These are phyloP conservation scores for Nematolebias whitei DNA, from an alignment of 2,113 vertebrate species.

Conservation along the genomic window DNA sequence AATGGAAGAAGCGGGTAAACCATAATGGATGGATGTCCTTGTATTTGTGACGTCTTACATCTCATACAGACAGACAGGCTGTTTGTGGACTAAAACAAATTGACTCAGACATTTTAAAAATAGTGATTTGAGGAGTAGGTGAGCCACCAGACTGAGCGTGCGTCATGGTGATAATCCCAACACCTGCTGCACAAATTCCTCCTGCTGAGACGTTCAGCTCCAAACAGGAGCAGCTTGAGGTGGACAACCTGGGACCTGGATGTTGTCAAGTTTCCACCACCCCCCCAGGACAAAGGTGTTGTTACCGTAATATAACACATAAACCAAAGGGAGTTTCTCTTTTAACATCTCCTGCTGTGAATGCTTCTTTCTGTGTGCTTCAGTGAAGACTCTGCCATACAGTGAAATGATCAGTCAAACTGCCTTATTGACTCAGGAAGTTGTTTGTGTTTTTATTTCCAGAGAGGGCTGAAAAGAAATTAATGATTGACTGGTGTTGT, in stretches of 20 bases:
- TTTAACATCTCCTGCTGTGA: slow-evolving; percentile 53
- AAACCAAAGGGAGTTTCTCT: slow-evolving; percentile 43
- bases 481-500: slow-evolving; percentile 57
- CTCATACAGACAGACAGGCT: too few relatives aligned
- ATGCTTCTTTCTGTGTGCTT: slow-evolving; percentile 10
- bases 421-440: slow-evolving; percentile 9
- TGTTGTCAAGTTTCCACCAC: slow-evolving; percentile 58
- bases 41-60: too few relatives aligned
- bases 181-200: slow-evolving; percentile 55
- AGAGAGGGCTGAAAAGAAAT: slow-evolving; percentile 13
- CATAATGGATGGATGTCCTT: too few relatives aligned
- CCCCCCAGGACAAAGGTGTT: slow-evolving; percentile 67
- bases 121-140: slow-evolving; percentile 14
- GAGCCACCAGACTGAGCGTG: slow-evolving; percentile 20
- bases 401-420: slow-evolving; percentile 37
- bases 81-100: slow-evolving; percentile 2
- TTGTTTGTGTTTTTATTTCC: slow-evolving; percentile 31
- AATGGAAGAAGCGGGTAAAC: too few relatives aligned
- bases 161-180: slow-evolving; percentile 36
- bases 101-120: background rate
- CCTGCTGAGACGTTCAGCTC: slow-evolving; percentile 53
- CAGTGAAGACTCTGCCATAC: slow-evolving; percentile 10
- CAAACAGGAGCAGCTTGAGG: slow-evolving; percentile 55
- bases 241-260: slow-evolving; percentile 52
- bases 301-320: slow-evolving; percentile 77